phyloP scores from a whole-genome alignment of 2,888 invertebrate species.

The Caprella mutica region DNA sequence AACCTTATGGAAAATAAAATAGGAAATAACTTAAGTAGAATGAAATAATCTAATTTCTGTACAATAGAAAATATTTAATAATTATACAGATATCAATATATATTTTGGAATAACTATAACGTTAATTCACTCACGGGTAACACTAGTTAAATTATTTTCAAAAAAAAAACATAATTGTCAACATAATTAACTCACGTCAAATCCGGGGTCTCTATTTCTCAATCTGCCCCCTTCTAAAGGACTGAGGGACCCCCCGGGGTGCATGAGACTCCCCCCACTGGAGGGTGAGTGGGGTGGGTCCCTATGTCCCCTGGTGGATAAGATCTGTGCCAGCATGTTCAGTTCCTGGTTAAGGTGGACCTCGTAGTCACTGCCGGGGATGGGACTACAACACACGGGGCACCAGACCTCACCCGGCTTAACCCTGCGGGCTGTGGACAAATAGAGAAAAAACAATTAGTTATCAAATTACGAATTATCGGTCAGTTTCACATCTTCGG shows the following conservation, averaged over 20 bases:
- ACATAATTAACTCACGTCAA: conserved; percentile 32
- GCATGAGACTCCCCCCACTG: conserved; percentile 6
- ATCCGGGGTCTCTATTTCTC: conserved; percentile 25
- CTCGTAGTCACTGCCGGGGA: conserved; percentile 70
- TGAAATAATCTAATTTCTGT: too few species aligned
- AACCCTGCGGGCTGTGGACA: conserved; percentile 45
- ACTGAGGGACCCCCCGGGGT: background rate
- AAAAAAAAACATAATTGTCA: too few species aligned
- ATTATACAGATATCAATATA: too few species aligned
- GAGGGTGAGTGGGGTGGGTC: conserved; percentile 17
- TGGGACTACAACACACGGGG: conserved; percentile 76
- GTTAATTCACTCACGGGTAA: too few species aligned
- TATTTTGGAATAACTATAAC: too few species aligned
- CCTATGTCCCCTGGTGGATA: background rate
- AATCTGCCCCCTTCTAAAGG: background rate
- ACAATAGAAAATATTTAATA: too few species aligned
- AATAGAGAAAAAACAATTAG: background rate
- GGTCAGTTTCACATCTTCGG: too few species aligned
- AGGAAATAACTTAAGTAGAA: too few species aligned
- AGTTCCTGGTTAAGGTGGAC: conserved; percentile 68
- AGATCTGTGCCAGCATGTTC: conserved; percentile 49
- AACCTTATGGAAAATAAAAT: too few species aligned
- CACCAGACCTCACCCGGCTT: conserved; percentile 64
- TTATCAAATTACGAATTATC: too few species aligned
- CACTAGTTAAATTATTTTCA: too few species aligned